Conservation (phyloP, 2,797 vertebrate species). For the Falco cherrug region DNA sequence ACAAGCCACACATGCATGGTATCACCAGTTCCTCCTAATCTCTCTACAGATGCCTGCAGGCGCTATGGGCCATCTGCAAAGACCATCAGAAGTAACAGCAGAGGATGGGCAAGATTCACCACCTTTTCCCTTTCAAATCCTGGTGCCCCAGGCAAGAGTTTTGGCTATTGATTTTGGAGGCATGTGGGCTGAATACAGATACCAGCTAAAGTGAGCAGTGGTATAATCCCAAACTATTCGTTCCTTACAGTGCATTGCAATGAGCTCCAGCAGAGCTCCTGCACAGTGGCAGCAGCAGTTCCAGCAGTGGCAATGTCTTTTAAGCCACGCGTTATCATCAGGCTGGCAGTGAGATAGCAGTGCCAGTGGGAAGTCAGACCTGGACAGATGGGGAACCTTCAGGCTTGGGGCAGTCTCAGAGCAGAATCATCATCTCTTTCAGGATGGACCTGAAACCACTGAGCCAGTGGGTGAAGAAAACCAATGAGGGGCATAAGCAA, state of each 20-base stretch:
- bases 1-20: rapidly evolving
- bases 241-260: background rate
- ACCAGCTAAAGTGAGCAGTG: background rate
- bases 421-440: background rate
- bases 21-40: background rate
- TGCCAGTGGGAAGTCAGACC: background rate
- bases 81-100: background rate
- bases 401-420: background rate
- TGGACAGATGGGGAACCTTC: background rate
- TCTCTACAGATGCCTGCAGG: background rate
- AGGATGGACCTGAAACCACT: background rate
- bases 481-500: background rate
- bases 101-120: background rate
- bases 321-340: rapidly evolving
- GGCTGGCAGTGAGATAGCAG: background rate
- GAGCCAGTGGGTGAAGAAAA: background rate
- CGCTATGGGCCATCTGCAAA: background rate
- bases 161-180: background rate
- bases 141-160: background rate
- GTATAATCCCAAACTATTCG: background rate
- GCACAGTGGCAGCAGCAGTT: background rate
- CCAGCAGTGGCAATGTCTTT: background rate
- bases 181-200: background rate
- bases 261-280: background rate
- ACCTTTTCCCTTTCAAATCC: background rate